phyloP scores from a whole-genome alignment of 64 coral and sea anemone genomes.

The Exaiptasia diaphana region DNA sequence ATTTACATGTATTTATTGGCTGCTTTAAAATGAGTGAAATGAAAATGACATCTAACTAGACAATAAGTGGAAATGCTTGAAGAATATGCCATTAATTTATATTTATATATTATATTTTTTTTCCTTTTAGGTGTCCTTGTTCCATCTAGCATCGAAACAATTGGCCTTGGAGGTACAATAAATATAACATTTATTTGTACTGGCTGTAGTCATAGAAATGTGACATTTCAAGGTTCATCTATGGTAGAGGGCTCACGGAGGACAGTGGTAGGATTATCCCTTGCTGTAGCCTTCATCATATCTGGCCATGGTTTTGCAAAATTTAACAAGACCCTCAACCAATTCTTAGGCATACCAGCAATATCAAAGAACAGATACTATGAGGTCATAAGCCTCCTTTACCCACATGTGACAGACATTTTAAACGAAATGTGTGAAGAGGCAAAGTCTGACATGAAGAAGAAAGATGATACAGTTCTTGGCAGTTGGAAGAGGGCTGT shows the following conservation, averaged over 20 bases:
- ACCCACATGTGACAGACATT: not conserved
- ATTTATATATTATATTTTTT: not conserved
- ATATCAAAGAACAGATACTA: not conserved
- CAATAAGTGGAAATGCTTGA: not conserved
- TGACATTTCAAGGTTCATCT: not conserved
- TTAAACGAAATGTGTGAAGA: constrained; percentile 8
- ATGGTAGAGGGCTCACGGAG: not conserved
- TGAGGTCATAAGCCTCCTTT: not conserved
- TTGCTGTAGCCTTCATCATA: constrained; percentile 4
- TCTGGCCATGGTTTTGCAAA: constrained; percentile 17
- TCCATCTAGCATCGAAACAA: not conserved
- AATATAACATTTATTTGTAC: not conserved
- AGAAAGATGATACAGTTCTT: not conserved
- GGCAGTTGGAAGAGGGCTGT: not conserved
- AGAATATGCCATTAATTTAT: not conserved
- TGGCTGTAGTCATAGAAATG: not conserved
- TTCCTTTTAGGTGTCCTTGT: not conserved
- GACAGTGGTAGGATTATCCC: not conserved
- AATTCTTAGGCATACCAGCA: not conserved
- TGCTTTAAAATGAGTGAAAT: not conserved
- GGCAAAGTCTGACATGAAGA: not conserved
- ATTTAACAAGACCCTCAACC: not conserved
- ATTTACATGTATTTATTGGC: not conserved
- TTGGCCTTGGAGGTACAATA: not conserved
- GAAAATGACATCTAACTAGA: not conserved